Evolutionary conservation across 2,113 vertebrate genomes (phyloP).

Genomic region (Hippocampus abdominalis): DNA sequence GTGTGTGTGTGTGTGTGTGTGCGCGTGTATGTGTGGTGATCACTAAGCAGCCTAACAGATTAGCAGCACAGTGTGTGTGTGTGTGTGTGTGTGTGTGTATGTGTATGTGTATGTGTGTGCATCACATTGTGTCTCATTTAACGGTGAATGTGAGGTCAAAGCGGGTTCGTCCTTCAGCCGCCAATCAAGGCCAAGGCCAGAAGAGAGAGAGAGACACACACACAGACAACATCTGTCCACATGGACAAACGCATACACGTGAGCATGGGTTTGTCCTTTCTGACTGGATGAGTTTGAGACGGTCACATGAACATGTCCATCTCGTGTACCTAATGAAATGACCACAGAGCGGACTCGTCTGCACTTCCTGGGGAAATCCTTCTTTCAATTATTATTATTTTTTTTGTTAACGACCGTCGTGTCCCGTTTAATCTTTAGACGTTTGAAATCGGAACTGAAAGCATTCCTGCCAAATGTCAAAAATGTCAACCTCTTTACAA

Average conservation of each 20-base stretch:
- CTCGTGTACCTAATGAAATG: no score
- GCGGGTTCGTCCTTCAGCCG: background rate
- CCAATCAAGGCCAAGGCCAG: background rate
- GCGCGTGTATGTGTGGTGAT: slow-evolving; percentile 6
- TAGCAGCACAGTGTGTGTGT: slow-evolving; percentile 11
- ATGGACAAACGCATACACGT: slow-evolving; percentile 2
- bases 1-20: slow-evolving; percentile 5
- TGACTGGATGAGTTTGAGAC: slow-evolving; percentile 25
- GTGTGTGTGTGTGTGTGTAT: background rate
- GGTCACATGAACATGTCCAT: background rate
- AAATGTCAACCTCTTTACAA: no score
- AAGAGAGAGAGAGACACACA: background rate
- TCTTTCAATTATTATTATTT: no score
- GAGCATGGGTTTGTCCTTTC: slow-evolving; percentile 2
- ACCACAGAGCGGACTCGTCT: no score
- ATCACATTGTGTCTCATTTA: background rate
- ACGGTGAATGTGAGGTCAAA: background rate
- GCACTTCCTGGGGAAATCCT: no score
- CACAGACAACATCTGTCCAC: slow-evolving; percentile 21
- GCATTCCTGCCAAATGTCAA: no score
- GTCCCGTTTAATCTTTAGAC: no score
- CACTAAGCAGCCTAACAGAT: slow-evolving; percentile 40
- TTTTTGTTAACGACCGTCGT: no score
- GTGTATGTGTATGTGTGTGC: slow-evolving; percentile 2
- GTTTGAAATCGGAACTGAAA: no score